These are phyloP conservation scores for Drosophila parthenogenetica DNA, from an alignment of 2,888 invertebrate genomes.

Conservation along the genomic window DNA sequence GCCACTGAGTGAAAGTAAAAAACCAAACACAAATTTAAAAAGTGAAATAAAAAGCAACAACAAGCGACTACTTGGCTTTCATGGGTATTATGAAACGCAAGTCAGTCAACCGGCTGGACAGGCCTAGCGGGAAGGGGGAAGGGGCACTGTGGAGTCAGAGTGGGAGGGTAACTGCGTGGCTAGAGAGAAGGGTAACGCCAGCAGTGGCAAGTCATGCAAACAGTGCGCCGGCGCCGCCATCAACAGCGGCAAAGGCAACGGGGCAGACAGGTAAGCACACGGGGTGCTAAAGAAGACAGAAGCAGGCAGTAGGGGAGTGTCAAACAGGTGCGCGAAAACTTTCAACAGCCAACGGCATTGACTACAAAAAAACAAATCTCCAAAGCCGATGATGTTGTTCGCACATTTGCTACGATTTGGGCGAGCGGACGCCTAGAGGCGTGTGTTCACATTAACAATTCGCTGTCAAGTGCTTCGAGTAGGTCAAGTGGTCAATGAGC, in stretches of 20 bases:
- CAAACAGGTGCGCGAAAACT: constrained; percentile 65
- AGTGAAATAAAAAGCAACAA: constrained; percentile 70
- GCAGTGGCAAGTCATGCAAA: constrained; percentile 67
- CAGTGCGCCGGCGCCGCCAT: constrained; percentile 46
- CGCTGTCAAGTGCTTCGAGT: constrained; percentile 61
- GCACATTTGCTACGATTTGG: constrained; percentile 61
- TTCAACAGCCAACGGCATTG: constrained; percentile 72
- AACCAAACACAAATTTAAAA: constrained; percentile 47
- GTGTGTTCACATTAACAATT: constrained; percentile 49
- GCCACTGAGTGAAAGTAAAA: constrained; percentile 70
- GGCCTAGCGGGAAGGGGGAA: constrained; percentile 3
- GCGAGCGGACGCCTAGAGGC: constrained; percentile 19
- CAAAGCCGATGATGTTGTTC: constrained; percentile 63
- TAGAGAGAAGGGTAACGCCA: constrained; percentile 10
- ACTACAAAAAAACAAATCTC: constrained; percentile 54
- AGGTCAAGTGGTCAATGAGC: constrained; percentile 47
- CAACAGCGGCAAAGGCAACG: constrained; percentile 11
- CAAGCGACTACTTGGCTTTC: constrained; percentile 68
- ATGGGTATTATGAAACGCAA: constrained; percentile 77
- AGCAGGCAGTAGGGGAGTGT: neutral
- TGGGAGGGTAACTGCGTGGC: neutral
- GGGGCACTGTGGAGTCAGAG: neutral
- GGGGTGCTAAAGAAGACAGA: too few species aligned
- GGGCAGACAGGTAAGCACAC: neutral
- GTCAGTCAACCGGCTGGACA: constrained; percentile 65